Evolutionary conservation across 2,888 invertebrate species (phyloP).

Genomic region (Chloroclystis v-ata): DNA sequence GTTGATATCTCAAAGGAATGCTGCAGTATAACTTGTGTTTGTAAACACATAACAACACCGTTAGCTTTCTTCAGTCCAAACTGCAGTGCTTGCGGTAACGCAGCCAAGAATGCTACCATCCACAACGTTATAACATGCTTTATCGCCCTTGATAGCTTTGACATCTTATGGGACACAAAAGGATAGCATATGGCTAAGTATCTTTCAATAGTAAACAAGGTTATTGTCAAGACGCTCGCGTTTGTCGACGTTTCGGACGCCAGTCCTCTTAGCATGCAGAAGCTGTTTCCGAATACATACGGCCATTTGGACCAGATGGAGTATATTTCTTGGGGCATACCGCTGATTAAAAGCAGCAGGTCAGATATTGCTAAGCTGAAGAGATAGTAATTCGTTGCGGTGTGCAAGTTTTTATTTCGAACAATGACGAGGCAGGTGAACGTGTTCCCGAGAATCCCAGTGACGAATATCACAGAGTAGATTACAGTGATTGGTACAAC

Average conservation of each 20-base stretch:
- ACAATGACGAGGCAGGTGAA: constrained; percentile 91
- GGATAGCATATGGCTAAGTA: constrained; percentile 81
- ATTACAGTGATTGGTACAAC: constrained; percentile 86
- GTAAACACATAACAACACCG: constrained; percentile 68
- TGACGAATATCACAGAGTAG: constrained; percentile 86
- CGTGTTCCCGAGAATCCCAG: constrained; percentile 88
- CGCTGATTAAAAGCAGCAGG: constrained; percentile 85
- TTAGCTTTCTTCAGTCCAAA: constrained; percentile 61
- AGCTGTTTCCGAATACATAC: constrained; percentile 86
- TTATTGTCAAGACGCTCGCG: constrained; percentile 87
- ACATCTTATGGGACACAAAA: constrained; percentile 87
- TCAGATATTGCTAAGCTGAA: constrained; percentile 92
- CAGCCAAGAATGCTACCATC: constrained; percentile 85
- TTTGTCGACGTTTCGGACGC: constrained; percentile 89
- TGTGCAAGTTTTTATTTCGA: constrained; percentile 89
- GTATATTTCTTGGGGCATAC: constrained; percentile 90
- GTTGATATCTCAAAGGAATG: constrained; percentile 85
- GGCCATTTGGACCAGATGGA: constrained; percentile 87
- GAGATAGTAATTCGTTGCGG: constrained; percentile 88
- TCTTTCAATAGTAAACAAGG: constrained; percentile 89
- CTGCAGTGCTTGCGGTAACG: constrained; percentile 82
- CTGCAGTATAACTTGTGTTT: constrained; percentile 71
- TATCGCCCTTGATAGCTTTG: constrained; percentile 89
- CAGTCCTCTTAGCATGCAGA: constrained; percentile 87
- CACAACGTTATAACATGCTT: constrained; percentile 89